Evolutionary conservation across 2,113 vertebrate species (phyloP).

Genomic region (Glaucidium brasilianum): DNA sequence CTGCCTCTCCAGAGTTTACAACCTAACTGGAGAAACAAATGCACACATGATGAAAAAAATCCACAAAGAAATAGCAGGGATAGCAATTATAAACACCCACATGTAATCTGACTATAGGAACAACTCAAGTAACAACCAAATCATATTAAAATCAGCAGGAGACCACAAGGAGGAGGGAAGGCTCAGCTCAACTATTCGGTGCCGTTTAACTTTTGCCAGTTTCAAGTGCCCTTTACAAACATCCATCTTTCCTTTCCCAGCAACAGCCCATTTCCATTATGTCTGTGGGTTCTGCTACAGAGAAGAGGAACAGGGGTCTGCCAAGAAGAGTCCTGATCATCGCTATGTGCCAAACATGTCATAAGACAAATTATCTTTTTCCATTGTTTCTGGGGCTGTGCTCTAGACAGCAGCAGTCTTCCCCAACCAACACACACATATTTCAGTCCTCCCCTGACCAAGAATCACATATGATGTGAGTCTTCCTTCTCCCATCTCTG

Average conservation of each 20-base stretch:
- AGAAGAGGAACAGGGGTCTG: background rate
- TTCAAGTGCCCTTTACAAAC: background rate
- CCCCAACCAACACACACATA: background rate
- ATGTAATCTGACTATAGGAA: background rate
- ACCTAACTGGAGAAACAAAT: background rate
- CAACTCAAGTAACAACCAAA: background rate
- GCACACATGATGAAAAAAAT: background rate
- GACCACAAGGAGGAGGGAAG: background rate
- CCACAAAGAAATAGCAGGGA: background rate
- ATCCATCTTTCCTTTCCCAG: background rate
- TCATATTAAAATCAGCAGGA: background rate
- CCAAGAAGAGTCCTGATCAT: background rate
- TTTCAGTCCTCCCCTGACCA: background rate
- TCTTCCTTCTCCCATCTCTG: background rate
- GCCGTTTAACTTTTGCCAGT: background rate
- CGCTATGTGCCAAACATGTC: background rate
- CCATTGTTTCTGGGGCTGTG: background rate
- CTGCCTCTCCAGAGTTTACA: background rate
- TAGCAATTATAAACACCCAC: background rate
- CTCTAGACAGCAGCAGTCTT: background rate
- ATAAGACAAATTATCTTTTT: background rate
- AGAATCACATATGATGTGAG: background rate
- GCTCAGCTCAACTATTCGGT: background rate
- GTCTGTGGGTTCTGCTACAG: background rate
- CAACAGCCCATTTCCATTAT: background rate